phyloP scores from a whole-genome alignment of 1,140 invertebrate species.

The Holcopasites calliopsidis region DNA sequence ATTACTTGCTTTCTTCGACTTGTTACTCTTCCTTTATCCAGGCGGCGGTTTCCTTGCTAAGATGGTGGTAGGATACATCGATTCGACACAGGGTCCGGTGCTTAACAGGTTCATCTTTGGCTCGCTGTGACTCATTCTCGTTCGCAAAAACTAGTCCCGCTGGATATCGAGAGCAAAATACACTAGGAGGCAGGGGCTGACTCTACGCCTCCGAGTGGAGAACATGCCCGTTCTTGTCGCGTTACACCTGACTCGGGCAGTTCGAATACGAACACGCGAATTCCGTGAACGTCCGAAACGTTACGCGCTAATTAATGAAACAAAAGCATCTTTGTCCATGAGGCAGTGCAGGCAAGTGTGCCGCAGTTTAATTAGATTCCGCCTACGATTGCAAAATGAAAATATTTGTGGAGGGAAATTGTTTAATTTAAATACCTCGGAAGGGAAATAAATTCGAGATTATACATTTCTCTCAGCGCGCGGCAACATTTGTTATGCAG shows the following conservation, averaged over 20 bases:
- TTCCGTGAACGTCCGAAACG: no score
- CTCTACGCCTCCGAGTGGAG: background rate
- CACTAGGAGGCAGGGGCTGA: background rate
- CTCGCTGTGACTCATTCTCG: slow-evolving; percentile 48
- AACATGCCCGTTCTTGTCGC: background rate
- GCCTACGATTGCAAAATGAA: no score
- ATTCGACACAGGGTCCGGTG: slow-evolving; percentile 41
- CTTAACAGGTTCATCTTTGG: slow-evolving; percentile 57
- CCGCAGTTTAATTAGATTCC: no score
- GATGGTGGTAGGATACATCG: slow-evolving; percentile 39
- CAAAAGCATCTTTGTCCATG: no score
- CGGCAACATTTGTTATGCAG: background rate
- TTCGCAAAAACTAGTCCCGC: slow-evolving; percentile 30
- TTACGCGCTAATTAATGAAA: no score
- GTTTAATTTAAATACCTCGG: background rate
- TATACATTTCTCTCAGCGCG: background rate
- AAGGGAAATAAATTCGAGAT: background rate
- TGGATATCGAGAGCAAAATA: background rate
- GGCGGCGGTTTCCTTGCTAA: background rate
- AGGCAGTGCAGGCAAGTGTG: no score
- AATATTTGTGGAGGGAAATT: background rate
- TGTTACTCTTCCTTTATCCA: background rate
- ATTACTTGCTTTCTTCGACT: background rate
- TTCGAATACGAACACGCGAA: background rate
- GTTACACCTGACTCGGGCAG: background rate